phyloP scores from a whole-genome alignment of 2,888 invertebrate species.

The Teleiodes luculella region DNA sequence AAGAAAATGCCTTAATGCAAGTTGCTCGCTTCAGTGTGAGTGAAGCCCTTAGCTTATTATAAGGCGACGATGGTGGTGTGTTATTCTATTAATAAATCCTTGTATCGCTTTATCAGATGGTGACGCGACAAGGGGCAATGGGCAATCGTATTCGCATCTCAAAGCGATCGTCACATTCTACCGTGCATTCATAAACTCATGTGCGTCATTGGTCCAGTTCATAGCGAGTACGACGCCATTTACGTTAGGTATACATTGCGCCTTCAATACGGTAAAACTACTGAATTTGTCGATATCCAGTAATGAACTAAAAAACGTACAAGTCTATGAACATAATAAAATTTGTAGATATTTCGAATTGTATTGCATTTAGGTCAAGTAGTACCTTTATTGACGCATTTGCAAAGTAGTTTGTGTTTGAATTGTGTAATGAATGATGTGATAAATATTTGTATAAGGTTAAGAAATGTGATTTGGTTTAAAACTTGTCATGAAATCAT shows the following conservation, averaged over 20 bases:
- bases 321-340: background rate
- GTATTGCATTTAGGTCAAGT: background rate
- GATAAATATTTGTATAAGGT: background rate
- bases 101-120: conserved; percentile 31
- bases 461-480: too few species aligned
- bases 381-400: background rate
- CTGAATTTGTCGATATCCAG: background rate
- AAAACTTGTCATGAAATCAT: too few species aligned
- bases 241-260: too few species aligned
- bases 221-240: too few species aligned
- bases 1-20: too few species aligned
- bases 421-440: background rate
- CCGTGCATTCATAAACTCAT: background rate
- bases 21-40: conserved; percentile 29
- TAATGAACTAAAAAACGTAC: background rate
- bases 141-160: conserved; percentile 33
- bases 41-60: conserved; percentile 32
- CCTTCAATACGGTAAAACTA: too few species aligned
- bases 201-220: background rate
- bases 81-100: conserved; percentile 47
- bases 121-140: background rate
- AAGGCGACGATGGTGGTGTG: conserved; percentile 35
- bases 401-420: background rate
- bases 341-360: background rate
- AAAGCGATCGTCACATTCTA: conserved; percentile 18